A percentile compares a stretch with the other conserved stretches of the same genome.
Evolutionary conservation across 2,113 vertebrate genomes (phyloP).

Genomic region (Irena cyanogastra): DNA sequence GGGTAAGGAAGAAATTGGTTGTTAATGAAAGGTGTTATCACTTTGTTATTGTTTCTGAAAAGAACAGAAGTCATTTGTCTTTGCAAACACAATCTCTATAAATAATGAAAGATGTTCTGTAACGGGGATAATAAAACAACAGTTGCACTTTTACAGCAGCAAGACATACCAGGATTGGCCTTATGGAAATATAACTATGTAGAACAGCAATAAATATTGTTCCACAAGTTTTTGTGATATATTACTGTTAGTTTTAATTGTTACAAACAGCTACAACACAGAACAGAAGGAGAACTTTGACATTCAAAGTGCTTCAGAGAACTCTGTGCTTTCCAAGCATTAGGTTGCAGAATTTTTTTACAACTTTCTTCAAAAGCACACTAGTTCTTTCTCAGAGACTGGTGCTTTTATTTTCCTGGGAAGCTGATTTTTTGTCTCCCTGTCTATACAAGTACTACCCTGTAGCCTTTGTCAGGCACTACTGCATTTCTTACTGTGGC

Average conservation of each 20-base stretch:
- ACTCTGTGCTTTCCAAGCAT: background rate
- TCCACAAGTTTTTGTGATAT: conserved; percentile 21
- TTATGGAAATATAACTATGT: conserved; percentile 48
- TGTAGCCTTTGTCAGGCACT: background rate
- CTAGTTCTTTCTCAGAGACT: background rate
- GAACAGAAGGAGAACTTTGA: background rate
- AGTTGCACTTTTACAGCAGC: conserved; percentile 56
- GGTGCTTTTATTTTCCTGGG: background rate
- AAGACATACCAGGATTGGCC: background rate
- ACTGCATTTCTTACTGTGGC: background rate
- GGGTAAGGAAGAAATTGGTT: conserved; percentile 18
- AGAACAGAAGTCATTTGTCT: conserved; percentile 51
- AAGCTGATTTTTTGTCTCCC: background rate
- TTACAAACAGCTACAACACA: background rate
- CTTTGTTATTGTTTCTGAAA: conserved; percentile 59
- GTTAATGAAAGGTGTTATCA: conserved; percentile 46
- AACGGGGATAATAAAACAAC: conserved; percentile 61
- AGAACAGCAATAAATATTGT: conserved; percentile 33
- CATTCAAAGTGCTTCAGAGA: background rate
- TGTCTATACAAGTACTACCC: background rate
- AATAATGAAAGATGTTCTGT: conserved; percentile 60
- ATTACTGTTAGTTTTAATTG: conserved; percentile 57
- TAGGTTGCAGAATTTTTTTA: background rate
- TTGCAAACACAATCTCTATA: conserved; percentile 61
- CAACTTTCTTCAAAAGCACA: background rate